Percentiles rank a stretch among this genome's conserved stretches.
These are phyloP conservation scores for Torymus aiolomorphi DNA, from an alignment of 2,888 invertebrate genomes.

Conservation along the genomic window DNA sequence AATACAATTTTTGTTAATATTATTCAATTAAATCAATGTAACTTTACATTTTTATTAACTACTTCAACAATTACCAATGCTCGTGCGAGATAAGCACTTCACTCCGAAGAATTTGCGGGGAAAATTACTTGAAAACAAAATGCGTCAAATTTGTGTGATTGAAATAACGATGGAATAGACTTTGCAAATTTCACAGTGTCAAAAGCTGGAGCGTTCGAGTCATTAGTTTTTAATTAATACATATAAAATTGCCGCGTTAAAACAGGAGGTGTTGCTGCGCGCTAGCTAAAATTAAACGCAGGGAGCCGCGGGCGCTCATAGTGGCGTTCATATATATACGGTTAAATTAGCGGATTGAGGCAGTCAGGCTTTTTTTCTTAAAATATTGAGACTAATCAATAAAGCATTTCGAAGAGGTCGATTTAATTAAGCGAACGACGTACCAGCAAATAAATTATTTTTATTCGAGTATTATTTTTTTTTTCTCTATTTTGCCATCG, in stretches of 20 bases:
- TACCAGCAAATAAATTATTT: background rate
- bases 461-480: too few relatives aligned
- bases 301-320: too few relatives aligned
- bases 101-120: too few relatives aligned
- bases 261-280: background rate
- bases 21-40: too few relatives aligned
- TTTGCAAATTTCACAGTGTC: background rate
- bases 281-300: background rate
- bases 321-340: too few relatives aligned
- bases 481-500: too few relatives aligned
- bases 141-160: background rate
- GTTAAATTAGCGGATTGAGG: too few relatives aligned
- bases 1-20: too few relatives aligned
- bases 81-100: too few relatives aligned
- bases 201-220: background rate
- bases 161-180: background rate
- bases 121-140: too few relatives aligned
- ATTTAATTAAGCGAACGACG: constrained; percentile 3
- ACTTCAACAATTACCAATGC: too few relatives aligned
- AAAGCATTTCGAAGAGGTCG: background rate
- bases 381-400: constrained; percentile 7
- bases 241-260: background rate
- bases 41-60: too few relatives aligned
- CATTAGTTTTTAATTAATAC: constrained; percentile 1
- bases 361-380: background rate